Evolutionary conservation across 2,797 vertebrate species (phyloP).

Genomic region (Ctenopoma kingsleyae): DNA sequence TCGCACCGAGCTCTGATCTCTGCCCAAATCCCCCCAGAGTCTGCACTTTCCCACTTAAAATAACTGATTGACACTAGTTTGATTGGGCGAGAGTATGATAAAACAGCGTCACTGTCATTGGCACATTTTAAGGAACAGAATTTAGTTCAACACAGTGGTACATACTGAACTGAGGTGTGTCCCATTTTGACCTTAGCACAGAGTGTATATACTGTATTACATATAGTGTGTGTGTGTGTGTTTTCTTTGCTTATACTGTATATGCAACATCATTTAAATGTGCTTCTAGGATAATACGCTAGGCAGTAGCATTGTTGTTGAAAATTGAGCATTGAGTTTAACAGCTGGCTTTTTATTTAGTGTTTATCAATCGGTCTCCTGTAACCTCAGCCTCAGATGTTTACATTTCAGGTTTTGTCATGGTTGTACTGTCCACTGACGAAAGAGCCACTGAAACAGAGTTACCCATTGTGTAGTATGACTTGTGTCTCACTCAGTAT

Average conservation of each 20-base stretch:
- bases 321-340: not conserved
- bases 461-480: not conserved
- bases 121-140: not conserved
- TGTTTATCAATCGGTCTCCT: no score
- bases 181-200: no score
- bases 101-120: not conserved
- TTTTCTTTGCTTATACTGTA: no score
- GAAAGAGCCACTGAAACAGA: not conserved
- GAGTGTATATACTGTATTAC: not conserved
- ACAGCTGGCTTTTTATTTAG: not conserved
- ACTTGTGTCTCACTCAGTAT: slow-evolving; percentile 49
- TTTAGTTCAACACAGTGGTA: slow-evolving; percentile 2
- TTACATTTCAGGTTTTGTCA: not conserved
- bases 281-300: not conserved
- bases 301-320: no score
- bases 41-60: slow-evolving; percentile 30
- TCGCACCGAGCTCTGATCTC: slow-evolving; percentile 29
- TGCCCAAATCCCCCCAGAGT: slow-evolving; percentile 51
- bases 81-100: slow-evolving; percentile 10
- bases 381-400: not conserved
- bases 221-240: no score
- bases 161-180: not conserved
- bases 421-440: not conserved
- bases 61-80: slow-evolving; percentile 43
- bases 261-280: slow-evolving; percentile 8